phyloP scores from a whole-genome alignment of 2,113 vertebrate genomes.

The Zeus faber region DNA sequence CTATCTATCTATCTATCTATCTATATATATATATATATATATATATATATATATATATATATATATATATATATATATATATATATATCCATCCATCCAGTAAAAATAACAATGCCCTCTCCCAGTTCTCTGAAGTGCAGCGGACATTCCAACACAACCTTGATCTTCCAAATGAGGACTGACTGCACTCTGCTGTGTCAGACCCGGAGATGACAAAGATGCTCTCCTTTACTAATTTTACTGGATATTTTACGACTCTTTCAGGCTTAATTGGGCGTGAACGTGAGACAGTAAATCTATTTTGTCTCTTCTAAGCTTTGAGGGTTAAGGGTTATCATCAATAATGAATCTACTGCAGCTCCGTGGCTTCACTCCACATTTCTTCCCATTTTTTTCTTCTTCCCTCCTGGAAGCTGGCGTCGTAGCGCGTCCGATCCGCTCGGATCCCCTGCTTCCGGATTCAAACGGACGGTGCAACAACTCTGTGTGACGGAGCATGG shows the following conservation, averaged over 20 bases:
- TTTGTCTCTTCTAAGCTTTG: not conserved
- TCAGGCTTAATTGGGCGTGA: not conserved
- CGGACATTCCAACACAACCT: not conserved
- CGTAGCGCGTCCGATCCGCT: too few relatives aligned
- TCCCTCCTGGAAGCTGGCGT: too few relatives aligned
- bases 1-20: too few relatives aligned
- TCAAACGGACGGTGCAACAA: too few relatives aligned
- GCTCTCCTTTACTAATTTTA: not conserved
- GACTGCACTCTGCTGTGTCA: not conserved
- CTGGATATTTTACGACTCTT: slow-evolving; percentile 1
- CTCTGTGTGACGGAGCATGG: too few relatives aligned
- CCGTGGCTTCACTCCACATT: too few relatives aligned
- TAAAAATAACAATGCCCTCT: not conserved
- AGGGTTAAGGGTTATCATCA: slow-evolving; percentile 2
- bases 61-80: not conserved
- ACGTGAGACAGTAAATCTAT: not conserved
- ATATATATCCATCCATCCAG: not conserved
- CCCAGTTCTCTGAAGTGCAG: not conserved
- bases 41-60: too few relatives aligned
- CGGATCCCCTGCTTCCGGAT: too few relatives aligned
- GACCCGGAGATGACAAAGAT: not conserved
- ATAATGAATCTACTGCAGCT: not conserved
- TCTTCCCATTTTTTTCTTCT: too few relatives aligned
- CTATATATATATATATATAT: too few relatives aligned
- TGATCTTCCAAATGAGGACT: not conserved